A percentile compares a stretch with the other conserved stretches of the same genome.
These are phyloP conservation scores for Nyctibius bracteatus DNA, from an alignment of 2,113 vertebrate genomes.

Conservation along the genomic window DNA sequence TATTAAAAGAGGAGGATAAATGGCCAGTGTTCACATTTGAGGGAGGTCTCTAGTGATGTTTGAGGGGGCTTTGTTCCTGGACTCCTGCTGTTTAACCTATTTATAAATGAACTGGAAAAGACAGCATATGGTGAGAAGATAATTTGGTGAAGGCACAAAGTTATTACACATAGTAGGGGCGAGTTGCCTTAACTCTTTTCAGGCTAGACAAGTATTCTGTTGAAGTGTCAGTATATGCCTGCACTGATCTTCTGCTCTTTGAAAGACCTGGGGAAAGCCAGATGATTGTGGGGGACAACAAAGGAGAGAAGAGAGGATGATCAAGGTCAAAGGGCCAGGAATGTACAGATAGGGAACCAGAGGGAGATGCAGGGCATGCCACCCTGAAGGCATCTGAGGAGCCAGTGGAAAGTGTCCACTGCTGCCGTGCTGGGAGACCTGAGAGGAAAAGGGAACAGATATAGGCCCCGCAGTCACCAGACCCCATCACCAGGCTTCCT, in stretches of 20 bases:
- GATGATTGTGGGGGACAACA: neutral
- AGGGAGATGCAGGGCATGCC: neutral
- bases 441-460: neutral
- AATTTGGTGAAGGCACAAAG: neutral
- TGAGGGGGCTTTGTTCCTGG: neutral
- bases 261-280: neutral
- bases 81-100: neutral
- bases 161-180: neutral
- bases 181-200: neutral
- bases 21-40: neutral
- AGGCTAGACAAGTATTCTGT: neutral
- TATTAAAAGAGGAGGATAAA: neutral
- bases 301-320: neutral
- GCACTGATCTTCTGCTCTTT: neutral
- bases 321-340: neutral
- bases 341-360: neutral
- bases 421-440: neutral
- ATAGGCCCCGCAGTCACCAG: rapidly evolving
- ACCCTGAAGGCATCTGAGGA: neutral
- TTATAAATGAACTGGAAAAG: neutral
- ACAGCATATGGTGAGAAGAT: neutral
- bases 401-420: neutral
- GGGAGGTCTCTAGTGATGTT: neutral
- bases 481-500: neutral
- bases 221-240: neutral